Conservation (phyloP, 2,797 vertebrate species). For the Brachymystax lenok region DNA sequence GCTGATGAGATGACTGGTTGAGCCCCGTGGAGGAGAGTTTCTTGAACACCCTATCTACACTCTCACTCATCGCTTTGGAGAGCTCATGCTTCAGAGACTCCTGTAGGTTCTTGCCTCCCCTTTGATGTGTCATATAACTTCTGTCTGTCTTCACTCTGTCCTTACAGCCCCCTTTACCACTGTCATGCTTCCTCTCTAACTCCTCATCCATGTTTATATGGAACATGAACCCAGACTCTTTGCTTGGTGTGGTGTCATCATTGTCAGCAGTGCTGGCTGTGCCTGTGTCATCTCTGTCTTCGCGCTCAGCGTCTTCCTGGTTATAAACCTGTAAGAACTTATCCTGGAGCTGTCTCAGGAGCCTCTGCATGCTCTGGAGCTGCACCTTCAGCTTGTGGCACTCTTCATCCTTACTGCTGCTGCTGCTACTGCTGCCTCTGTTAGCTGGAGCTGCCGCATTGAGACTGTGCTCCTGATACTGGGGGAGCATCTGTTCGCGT, state of each 20-base stretch:
- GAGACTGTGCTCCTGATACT: constrained; percentile 75
- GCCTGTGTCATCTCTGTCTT: constrained; percentile 48
- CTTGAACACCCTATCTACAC: constrained; percentile 86
- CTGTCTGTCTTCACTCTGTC: constrained; percentile 49
- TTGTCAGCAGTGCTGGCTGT: constrained; percentile 5
- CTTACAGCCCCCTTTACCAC: constrained; percentile 42
- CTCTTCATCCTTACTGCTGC: constrained; percentile 71
- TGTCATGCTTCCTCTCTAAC: constrained; percentile 47
- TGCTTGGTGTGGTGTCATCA: constrained; percentile 25
- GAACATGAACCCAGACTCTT: constrained; percentile 27
- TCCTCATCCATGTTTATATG: constrained; percentile 28
- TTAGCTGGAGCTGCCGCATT: constrained; percentile 22
- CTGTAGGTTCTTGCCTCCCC: constrained; percentile 72
- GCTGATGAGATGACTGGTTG: constrained; percentile 64
- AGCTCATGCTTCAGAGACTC: constrained; percentile 86
- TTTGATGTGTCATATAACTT: constrained; percentile 54
- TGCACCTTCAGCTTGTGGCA: constrained; percentile 85
- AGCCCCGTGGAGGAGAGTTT: constrained; percentile 69
- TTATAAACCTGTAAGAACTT: constrained; percentile 82
- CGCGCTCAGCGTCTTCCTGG: constrained; percentile 61
- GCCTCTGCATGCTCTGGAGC: constrained; percentile 86
- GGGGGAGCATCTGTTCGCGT: constrained; percentile 83
- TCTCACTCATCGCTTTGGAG: constrained; percentile 77
- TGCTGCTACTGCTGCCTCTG: constrained; percentile 32
- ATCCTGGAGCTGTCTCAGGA: constrained; percentile 84